Base-by-base conservation (phyloP, 2,888 invertebrate species). In the Iselma pallidipennis region DNA sequence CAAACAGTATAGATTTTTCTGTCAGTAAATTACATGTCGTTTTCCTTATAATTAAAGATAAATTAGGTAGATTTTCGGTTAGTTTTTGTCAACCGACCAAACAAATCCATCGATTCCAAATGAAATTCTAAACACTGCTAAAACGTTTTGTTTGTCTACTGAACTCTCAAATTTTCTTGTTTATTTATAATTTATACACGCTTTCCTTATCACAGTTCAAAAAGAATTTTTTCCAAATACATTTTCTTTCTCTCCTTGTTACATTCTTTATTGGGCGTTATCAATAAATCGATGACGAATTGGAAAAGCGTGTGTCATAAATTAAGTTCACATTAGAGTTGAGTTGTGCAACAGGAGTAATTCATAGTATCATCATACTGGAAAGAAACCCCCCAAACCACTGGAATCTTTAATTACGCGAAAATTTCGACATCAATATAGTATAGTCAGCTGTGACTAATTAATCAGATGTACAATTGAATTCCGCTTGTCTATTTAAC, bases 391-490 rank as follows among this genome's bases (percentile, higher is more conserved):
- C 50, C 58, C 33, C 31, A 57, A 66, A 67, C 72, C 71, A 60
- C 69, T 58, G 74, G 76, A 75, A 77, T 76, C 73, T 76, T 76
- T 74, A 77, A 76, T 76, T 76, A 76, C 67, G 69, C 69, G 66
- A 66, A 71, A 72, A 70, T 70, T 66, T 67, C 72, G 66, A 59
- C 68, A 66, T 64, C 67, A 66, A 67, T 69, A 65, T 52, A 65
- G 65, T 66, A 69, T 65, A 67, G 62, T 55, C 66, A 60, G 68
- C 64, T 69, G 69, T 72, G 76, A 78, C 78, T 79, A 80, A 79
- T 80, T 80, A 78, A 80, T 79, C 77, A 78, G 75, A 72, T 74
- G 72, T 73, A 78, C 75, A 76, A 78, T 78, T 78, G 78, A 76
- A 80, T 78, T 77, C 77, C 77, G 72, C 68, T 74, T 75, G 76